These are phyloP conservation scores for Limnephilus rhombicus DNA, from an alignment of 2,888 invertebrate species.

Conservation along the genomic window DNA sequence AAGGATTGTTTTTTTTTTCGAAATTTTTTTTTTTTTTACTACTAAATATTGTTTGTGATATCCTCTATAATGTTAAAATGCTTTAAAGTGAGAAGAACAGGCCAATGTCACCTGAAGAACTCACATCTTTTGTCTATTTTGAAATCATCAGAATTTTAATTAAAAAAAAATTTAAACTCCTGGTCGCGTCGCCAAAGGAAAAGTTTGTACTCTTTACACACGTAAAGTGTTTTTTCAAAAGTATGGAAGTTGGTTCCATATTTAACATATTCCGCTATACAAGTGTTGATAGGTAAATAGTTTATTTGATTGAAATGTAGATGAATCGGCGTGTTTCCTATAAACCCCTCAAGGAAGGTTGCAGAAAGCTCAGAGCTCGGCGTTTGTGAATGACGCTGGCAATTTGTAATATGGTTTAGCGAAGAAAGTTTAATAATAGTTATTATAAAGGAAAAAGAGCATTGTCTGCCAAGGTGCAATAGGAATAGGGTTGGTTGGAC, in stretches of 20 bases:
- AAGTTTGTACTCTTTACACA: neutral
- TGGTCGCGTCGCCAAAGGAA: neutral
- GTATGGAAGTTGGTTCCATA: neutral
- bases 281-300: neutral
- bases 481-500: neutral
- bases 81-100: neutral
- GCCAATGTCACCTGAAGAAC: neutral
- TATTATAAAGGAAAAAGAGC: neutral
- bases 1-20: neutral
- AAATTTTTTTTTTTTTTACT: neutral
- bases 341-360: neutral
- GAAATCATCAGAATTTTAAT: neutral
- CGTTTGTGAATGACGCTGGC: neutral
- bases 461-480: neutral
- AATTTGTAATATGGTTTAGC: neutral
- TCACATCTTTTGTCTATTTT: neutral
- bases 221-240: neutral
- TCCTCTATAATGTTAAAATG: neutral
- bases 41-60: neutral
- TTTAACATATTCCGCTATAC: neutral
- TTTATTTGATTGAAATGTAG: conserved; percentile 10
- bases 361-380: neutral
- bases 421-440: neutral
- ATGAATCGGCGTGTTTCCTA: neutral
- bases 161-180: neutral